Evolutionary conservation across 2,113 vertebrate genomes (phyloP).

Genomic region (Pimephales promelas): DNA sequence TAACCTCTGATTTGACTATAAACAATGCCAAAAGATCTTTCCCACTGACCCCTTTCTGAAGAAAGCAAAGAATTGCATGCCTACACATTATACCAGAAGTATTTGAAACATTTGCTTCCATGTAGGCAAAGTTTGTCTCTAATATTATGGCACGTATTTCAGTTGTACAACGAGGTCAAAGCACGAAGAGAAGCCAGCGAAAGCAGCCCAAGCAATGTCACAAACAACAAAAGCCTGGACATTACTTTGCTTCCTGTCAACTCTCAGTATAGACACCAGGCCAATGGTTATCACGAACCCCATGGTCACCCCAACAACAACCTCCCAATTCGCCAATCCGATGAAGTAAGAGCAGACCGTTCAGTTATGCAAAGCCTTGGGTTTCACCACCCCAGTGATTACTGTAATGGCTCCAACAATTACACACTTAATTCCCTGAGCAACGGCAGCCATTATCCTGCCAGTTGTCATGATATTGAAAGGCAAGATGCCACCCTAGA

Average conservation of each 20-base stretch:
- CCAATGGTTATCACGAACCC: constrained; percentile 53
- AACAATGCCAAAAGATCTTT: neutral
- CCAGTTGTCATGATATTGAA: constrained; percentile 49
- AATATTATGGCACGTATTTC: constrained; percentile 52
- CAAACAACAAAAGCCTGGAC: constrained; percentile 67
- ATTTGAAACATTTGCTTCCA: neutral
- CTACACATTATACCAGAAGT: neutral
- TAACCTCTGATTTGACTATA: neutral
- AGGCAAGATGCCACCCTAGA: constrained; percentile 66
- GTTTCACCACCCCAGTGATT: constrained; percentile 52
- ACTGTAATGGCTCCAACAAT: constrained; percentile 14
- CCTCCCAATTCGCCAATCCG: neutral
- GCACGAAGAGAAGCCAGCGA: constrained; percentile 84
- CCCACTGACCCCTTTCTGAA: neutral
- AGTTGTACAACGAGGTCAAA: constrained; percentile 95
- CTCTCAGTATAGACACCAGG: constrained; percentile 57
- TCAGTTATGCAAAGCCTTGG: constrained; percentile 50
- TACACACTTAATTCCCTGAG: constrained; percentile 55
- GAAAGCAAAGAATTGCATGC: neutral
- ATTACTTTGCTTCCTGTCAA: constrained; percentile 68
- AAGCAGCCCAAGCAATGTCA: constrained; percentile 62
- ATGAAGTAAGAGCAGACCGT: neutral
- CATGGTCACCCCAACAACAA: constrained; percentile 17
- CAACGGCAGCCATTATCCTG: constrained; percentile 53
- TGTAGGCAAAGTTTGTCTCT: neutral